Conservation (phyloP, 2,888 invertebrate genomes). For the Campoplex capitator region DNA sequence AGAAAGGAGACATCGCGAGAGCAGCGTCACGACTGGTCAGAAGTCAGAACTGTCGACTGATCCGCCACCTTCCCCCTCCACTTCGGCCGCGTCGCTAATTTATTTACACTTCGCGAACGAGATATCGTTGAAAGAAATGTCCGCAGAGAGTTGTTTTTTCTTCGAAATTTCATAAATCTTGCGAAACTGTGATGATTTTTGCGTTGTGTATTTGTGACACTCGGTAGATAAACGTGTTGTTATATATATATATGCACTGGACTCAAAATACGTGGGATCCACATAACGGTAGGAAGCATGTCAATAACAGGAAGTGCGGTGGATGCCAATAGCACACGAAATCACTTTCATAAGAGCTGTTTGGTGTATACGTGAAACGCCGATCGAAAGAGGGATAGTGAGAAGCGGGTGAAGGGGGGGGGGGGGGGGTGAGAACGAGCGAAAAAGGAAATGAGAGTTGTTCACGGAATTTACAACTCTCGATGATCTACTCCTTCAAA, state of each 20-base stretch:
- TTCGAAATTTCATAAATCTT: background rate
- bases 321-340: constrained; percentile 83
- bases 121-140: background rate
- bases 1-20: background rate
- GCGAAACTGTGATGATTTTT: background rate
- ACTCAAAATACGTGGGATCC: constrained; percentile 32
- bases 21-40: background rate
- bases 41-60: background rate
- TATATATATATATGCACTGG: constrained; percentile 9
- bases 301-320: constrained; percentile 80
- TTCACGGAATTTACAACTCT: constrained; percentile 37
- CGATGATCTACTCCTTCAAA: constrained; percentile 9
- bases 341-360: constrained; percentile 74
- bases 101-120: background rate
- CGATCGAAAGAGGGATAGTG: constrained; percentile 12
- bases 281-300: constrained; percentile 69
- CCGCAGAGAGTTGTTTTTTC: background rate
- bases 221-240: background rate
- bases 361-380: constrained; percentile 19
- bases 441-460: constrained; percentile 29
- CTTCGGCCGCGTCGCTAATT: background rate
- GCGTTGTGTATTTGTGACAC: background rate
- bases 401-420: no score
- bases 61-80: background rate
- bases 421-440: background rate